Evolutionary conservation across 1,140 invertebrate species (phyloP).

Genomic region (Steinernema khuongi): DNA sequence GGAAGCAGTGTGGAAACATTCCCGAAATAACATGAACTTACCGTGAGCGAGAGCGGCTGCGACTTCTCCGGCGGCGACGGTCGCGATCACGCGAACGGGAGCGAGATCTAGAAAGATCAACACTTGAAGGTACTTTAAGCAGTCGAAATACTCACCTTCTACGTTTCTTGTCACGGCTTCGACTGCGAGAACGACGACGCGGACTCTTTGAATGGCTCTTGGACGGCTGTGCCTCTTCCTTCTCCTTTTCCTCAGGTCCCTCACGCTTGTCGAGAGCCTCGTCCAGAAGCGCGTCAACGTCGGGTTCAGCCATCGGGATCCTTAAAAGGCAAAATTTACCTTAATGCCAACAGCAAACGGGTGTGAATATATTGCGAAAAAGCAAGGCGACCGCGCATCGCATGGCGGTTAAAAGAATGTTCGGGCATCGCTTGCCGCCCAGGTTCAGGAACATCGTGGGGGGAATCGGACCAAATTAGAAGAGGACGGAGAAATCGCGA

Average conservation of each 20-base stretch:
- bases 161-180: slow-evolving; percentile 12
- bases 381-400: no score
- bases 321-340: no score
- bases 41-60: slow-evolving; percentile 7
- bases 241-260: background rate
- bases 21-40: background rate
- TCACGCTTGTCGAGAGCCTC: slow-evolving; percentile 15
- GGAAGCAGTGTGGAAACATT: background rate
- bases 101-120: background rate
- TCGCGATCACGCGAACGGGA: background rate
- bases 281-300: slow-evolving; percentile 25
- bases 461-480: no score
- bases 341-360: no score
- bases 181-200: background rate
- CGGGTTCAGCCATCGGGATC: background rate
- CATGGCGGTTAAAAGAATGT: no score
- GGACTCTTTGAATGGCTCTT: slow-evolving; percentile 16
- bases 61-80: slow-evolving; percentile 14
- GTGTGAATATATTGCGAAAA: no score
- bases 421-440: no score
- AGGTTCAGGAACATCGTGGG: no score
- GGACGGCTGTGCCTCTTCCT: background rate
- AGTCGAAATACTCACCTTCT: background rate
- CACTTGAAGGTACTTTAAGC: no score
- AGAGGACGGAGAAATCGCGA: no score